phyloP scores from a whole-genome alignment of 2,113 vertebrate species.

The Oceanites oceanicus region DNA sequence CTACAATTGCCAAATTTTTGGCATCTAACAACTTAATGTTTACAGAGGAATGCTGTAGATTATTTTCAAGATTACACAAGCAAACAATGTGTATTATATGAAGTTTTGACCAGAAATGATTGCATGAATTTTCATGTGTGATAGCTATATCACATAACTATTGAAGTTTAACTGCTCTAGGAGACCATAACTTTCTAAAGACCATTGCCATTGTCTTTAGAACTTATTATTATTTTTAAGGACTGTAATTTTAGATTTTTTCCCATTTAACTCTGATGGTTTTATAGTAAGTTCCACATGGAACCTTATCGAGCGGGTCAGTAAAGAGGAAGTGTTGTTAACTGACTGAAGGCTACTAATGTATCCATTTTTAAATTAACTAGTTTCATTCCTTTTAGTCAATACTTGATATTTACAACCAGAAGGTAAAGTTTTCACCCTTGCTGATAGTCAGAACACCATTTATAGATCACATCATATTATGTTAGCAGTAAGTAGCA shows the following conservation, averaged over 20 bases:
- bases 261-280: background rate
- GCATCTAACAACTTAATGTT: background rate
- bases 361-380: background rate
- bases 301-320: fast-evolving
- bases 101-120: background rate
- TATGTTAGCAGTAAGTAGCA: background rate
- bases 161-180: background rate
- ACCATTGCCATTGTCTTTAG: background rate
- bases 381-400: background rate
- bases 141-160: background rate
- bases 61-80: constrained; percentile 11
- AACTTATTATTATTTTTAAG: background rate
- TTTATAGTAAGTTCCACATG: background rate
- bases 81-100: background rate
- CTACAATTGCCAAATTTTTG: constrained; percentile 1
- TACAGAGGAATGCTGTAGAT: background rate
- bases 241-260: background rate
- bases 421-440: background rate
- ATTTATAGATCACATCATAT: background rate
- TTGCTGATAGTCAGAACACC: background rate
- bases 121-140: background rate
- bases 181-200: background rate
- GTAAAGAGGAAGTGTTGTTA: background rate
- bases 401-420: background rate
- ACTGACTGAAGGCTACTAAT: background rate